Conservation (phyloP, 2,113 vertebrate genomes). For the Thalassarche chlororhynchos region DNA sequence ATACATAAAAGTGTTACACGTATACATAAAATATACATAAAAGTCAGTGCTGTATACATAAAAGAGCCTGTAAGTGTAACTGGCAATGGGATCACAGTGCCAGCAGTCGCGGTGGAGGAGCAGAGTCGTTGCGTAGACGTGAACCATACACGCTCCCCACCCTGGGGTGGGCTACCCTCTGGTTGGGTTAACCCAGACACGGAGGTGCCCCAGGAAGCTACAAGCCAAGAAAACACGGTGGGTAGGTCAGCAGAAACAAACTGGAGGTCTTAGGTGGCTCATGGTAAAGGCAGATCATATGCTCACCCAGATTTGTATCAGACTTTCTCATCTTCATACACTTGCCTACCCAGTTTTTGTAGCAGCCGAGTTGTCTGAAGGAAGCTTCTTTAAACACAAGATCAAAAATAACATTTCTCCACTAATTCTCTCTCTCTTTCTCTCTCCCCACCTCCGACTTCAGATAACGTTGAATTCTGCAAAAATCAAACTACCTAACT, state of each 20-base stretch:
- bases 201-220: background rate
- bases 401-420: background rate
- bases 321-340: background rate
- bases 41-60: background rate
- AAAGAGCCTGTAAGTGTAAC: background rate
- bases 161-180: background rate
- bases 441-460: background rate
- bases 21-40: background rate
- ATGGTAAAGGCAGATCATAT: background rate
- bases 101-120: background rate
- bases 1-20: background rate
- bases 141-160: background rate
- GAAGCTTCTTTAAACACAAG: background rate
- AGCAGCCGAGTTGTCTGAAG: background rate
- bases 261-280: background rate
- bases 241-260: background rate
- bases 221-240: background rate
- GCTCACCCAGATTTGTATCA: background rate
- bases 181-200: background rate
- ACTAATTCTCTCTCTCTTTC: conserved; percentile 15
- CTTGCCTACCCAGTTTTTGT: background rate
- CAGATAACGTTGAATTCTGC: conserved; percentile 94
- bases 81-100: background rate
- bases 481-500: conserved; percentile 90
- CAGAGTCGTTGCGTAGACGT: accelerated